Evolutionary conservation across 2,888 invertebrate genomes (phyloP).

Genomic region (Dioctria linearis): DNA sequence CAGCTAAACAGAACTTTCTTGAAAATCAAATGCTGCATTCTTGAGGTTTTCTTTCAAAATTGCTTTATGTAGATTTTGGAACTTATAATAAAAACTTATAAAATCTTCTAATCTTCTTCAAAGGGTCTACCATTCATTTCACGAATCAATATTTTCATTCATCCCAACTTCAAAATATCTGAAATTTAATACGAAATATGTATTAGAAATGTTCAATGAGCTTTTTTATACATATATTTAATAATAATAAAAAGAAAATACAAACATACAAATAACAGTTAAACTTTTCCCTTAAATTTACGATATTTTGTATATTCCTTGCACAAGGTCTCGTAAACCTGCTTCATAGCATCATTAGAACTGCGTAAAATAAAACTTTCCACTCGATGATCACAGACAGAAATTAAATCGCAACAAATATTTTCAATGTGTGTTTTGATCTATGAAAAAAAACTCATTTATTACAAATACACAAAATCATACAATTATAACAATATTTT

Average conservation of each 20-base stretch:
- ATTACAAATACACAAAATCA: constrained; percentile 8
- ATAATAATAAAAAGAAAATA: background rate
- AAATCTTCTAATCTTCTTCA: too few species aligned
- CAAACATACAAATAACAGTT: constrained; percentile 8
- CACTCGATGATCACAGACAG: constrained; percentile 68
- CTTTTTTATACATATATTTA: background rate
- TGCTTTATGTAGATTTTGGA: too few species aligned
- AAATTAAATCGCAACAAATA: constrained; percentile 68
- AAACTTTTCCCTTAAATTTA: constrained; percentile 70
- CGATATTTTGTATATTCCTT: constrained; percentile 69
- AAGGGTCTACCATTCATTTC: too few species aligned
- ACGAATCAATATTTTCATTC: too few species aligned
- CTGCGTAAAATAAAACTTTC: constrained; percentile 68
- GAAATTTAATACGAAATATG: too few species aligned
- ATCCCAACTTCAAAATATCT: too few species aligned
- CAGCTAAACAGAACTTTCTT: too few species aligned
- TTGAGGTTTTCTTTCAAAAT: too few species aligned
- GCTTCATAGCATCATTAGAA: constrained; percentile 68
- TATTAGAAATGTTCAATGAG: too few species aligned
- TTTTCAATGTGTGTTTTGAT: constrained; percentile 68
- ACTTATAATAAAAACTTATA: too few species aligned
- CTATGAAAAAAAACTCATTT: constrained; percentile 60
- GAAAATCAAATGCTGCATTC: too few species aligned
- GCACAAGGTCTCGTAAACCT: constrained; percentile 66
- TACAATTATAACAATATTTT: background rate